Percentiles rank a stretch among this genome's conserved stretches.
phyloP scores from a whole-genome alignment of 2,797 vertebrate species.

The Poeciliopsis gracilis region DNA sequence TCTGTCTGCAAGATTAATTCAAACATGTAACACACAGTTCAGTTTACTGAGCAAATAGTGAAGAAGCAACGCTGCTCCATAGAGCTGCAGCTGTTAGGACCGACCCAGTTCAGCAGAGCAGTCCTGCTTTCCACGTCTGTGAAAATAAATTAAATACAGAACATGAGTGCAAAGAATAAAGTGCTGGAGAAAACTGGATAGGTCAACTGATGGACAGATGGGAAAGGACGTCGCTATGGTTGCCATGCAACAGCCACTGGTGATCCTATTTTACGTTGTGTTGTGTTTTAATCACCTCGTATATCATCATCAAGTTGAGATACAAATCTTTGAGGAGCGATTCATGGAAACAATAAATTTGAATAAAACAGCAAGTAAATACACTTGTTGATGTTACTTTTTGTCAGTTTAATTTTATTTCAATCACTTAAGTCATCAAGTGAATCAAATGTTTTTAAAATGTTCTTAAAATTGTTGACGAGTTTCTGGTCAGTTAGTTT shows the following conservation, averaged over 20 bases:
- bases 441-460: neutral
- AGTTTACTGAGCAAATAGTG: constrained; percentile 26
- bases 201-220: constrained; percentile 46
- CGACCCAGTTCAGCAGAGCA: constrained; percentile 34
- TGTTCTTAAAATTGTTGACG: neutral
- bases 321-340: constrained; percentile 56
- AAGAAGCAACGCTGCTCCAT: constrained; percentile 18
- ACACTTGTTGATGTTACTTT: constrained; percentile 31
- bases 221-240: constrained; percentile 42
- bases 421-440: constrained; percentile 11
- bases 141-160: constrained; percentile 18
- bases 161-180: constrained; percentile 8
- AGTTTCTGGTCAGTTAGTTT: neutral
- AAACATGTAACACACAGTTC: constrained; percentile 21
- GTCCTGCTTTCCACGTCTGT: constrained; percentile 1
- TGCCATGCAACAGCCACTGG: constrained; percentile 65
- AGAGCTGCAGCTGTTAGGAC: constrained; percentile 41
- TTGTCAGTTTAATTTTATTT: constrained; percentile 16
- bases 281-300: constrained; percentile 76
- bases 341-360: constrained; percentile 40
- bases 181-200: constrained; percentile 26
- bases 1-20: constrained; percentile 10
- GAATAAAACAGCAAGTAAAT: constrained; percentile 24
- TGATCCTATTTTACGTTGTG: constrained; percentile 71
- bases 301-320: constrained; percentile 72